Evolutionary conservation across 53 echinoderm and acorn worm genomes (phyloP).

Genomic region (Hippasteria phrygiana): DNA sequence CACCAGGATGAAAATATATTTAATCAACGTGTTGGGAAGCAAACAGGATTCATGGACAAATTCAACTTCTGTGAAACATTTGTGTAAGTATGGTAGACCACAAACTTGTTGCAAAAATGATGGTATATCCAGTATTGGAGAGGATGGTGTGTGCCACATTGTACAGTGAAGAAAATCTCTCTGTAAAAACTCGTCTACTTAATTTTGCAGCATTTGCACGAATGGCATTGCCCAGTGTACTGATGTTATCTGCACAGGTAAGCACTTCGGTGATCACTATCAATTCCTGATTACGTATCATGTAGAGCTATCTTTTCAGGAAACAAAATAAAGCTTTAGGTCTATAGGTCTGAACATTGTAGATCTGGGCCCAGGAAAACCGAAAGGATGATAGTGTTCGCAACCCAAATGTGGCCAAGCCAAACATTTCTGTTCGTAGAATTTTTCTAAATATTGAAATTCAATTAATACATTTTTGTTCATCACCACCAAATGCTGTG

Average conservation of each 20-base stretch:
- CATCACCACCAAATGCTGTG: no score
- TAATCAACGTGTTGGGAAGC: no score
- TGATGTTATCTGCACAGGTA: constrained; percentile 54
- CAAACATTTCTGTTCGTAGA: background rate
- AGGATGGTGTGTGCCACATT: background rate
- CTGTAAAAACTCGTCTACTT: background rate
- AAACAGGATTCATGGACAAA: no score
- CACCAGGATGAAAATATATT: no score
- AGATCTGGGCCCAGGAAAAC: no score
- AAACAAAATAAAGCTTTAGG: background rate
- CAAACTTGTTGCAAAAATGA: background rate
- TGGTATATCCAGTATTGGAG: background rate
- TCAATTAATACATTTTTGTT: no score
- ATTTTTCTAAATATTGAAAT: background rate
- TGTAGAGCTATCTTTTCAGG: no score
- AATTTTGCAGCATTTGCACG: constrained; percentile 35
- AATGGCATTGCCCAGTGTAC: constrained; percentile 42
- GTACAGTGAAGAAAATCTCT: no score
- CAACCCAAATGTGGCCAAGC: no score
- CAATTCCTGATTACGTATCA: background rate
- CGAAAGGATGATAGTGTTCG: no score
- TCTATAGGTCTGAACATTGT: background rate
- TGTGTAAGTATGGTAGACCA: background rate
- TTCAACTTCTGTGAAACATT: background rate
- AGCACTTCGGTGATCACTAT: background rate